A percentile compares a stretch with the other conserved stretches of the same genome.
These are phyloP conservation scores for Eumerus sabulonum DNA, from an alignment of 2,888 invertebrate genomes.

Conservation along the genomic window DNA sequence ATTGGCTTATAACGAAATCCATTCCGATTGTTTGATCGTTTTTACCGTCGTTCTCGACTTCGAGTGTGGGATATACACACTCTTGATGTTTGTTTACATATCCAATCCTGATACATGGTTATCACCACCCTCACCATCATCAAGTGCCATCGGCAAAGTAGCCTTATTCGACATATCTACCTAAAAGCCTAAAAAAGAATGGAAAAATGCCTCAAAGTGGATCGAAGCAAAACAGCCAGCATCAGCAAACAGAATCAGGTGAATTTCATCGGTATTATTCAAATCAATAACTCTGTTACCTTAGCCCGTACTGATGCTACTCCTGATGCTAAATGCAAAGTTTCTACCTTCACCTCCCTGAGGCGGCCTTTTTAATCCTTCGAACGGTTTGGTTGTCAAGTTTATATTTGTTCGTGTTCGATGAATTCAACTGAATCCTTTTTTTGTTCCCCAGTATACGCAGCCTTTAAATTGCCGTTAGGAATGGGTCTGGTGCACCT, in stretches of 20 bases:
- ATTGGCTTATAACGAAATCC: conserved; percentile 49
- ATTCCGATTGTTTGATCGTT: conserved; percentile 40
- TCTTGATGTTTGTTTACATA: conserved; percentile 8
- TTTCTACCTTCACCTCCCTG: not conserved
- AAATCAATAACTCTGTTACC: conserved; percentile 40
- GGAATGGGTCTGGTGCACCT: conserved; percentile 19
- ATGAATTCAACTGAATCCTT: not conserved
- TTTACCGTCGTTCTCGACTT: not conserved
- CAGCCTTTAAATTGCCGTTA: conserved; percentile 6
- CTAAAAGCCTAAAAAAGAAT: conserved; percentile 12
- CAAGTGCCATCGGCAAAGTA: not conserved
- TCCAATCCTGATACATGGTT: not conserved
- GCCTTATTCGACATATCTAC: conserved; percentile 37
- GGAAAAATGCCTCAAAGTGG: not conserved
- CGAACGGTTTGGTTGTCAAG: conserved; percentile 13
- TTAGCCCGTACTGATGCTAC: not conserved
- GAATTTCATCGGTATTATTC: conserved; percentile 48
- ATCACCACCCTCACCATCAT: not conserved
- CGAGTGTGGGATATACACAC: too few species aligned
- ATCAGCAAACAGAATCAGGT: conserved; percentile 37
- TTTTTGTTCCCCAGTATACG: not conserved
- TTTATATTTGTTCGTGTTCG: conserved; percentile 3
- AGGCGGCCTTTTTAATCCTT: conserved; percentile 39
- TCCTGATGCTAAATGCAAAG: not conserved
- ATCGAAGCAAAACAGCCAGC: not conserved